These are phyloP conservation scores for Pyrrhosoma nymphula DNA, from an alignment of 2,888 invertebrate genomes.

Conservation along the genomic window DNA sequence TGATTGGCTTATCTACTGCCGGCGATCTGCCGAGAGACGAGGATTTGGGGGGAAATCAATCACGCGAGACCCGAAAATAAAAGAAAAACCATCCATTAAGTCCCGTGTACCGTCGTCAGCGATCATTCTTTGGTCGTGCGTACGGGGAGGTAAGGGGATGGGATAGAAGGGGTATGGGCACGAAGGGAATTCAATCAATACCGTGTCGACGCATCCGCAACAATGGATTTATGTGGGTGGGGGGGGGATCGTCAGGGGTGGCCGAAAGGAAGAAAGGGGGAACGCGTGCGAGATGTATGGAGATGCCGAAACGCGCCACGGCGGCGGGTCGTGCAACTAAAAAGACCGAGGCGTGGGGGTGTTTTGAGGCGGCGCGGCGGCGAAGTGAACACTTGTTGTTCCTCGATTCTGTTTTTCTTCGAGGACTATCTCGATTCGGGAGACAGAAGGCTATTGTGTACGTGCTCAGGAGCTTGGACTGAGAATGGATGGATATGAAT, in stretches of 20 bases:
- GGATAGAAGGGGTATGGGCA: too few relatives aligned
- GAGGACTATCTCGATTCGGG: neutral
- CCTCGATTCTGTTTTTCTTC: neutral
- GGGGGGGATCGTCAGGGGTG: neutral
- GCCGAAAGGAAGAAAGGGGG: neutral
- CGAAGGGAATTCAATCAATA: too few relatives aligned
- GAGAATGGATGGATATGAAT: too few relatives aligned
- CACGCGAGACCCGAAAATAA: neutral
- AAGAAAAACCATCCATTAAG: too few relatives aligned
- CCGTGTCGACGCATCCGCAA: neutral
- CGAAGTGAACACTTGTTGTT: neutral
- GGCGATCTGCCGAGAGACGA: neutral
- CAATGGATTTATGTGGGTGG: neutral
- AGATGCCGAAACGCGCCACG: neutral
- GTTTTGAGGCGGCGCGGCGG: neutral
- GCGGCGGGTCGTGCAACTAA: too few relatives aligned
- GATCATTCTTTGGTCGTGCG: too few relatives aligned
- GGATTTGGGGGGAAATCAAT: neutral
- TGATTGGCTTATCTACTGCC: neutral
- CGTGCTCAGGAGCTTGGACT: too few relatives aligned
- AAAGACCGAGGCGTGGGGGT: neutral
- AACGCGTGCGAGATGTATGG: neutral
- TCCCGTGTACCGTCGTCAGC: too few relatives aligned
- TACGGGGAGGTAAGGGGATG: too few relatives aligned
- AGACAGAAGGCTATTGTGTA: too few relatives aligned